Base-by-base conservation (phyloP, 1,140 invertebrate genomes). In the Drosophila subpulchrella region DNA sequence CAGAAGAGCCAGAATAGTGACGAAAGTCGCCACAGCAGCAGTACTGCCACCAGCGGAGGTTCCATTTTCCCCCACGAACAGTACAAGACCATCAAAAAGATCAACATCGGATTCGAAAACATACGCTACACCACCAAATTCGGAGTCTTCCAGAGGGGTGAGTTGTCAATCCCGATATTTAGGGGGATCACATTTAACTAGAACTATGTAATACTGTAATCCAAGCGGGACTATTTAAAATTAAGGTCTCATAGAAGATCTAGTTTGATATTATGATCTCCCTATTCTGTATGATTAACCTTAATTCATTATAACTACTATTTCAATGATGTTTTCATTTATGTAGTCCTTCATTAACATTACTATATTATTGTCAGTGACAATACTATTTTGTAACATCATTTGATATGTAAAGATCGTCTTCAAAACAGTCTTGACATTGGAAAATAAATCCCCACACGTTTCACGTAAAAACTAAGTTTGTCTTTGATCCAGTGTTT, bases 71-170 rank as follows among this genome's bases (percentile, higher is more conserved):
- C 89, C 2, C 79, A 91, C 48, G 89, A 91, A 46, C 84, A 91
- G 34, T 77, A 83, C 61, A 91, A 83, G 55, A 57, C 74, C 59
- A 86, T 82, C 61, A 91, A 91, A 51, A 83, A 82, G 46, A 72
- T 91, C 41, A 78, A 91, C 54, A 90, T 91, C 11, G 85, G 81
- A 13, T 91, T 91, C 55, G 73, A 90, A 1, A 88, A 91, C 67
- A 71, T 91, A 7, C 63, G 70, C 12, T 88, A 91, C 41, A 82
- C 70, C 44, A 72, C 42, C 39, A 78, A 72, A 63, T 70, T 82
- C 42, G 90, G 90, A 7, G 71, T 91, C 55, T 88, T 91, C 27
- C 79, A 76, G 38, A 77, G 81, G 54, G 81, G 90, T 91, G 30
- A 91, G 83, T 34, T 7, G 5, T 4, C 7, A 24, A 1, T 3